Evolutionary conservation across 1,140 invertebrate genomes (phyloP), one percentile per base, ranked within the genome.

Genomic region (Euschistus heros): DNA sequence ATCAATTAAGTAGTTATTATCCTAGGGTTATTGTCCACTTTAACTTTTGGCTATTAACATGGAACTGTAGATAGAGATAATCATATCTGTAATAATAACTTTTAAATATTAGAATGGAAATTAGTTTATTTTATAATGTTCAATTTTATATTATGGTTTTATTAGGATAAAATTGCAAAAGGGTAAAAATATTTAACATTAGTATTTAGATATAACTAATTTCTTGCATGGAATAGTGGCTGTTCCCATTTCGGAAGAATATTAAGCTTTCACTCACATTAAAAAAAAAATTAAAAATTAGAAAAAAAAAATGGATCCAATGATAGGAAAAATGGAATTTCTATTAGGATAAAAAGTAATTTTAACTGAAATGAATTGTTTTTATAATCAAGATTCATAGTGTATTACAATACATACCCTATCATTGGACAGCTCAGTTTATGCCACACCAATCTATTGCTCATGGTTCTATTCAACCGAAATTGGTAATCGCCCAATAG

Each of bases 231-330:
- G 24, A 57, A 57, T 57, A 26, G 54, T 57, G 54, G 54, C 54
- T 57, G 54, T 57, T 57, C 54, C 54, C 54, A 57, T 57, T 57
- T 57, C 54, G 54, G 54, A 57, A 57, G 54, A 57, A 57, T 57
- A 57, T 26, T 10, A 50, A n/a, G n/a, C n/a, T 50, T 50, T 50
- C 47, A 50, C 47, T 50, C 22, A 20, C 22, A 22, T 6, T 4
- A 18, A 50, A 50, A 50, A 50, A 50, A 50, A 10, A 44, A 44
- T 10, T 44, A 18, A 20, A 18, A 20, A 10, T 18, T 50, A 22
- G 2, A 50, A 50, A 50, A 50, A 6, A 5, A 4, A 30, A 37
- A 37, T 37, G 13, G 33, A 37, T 6, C 33, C 33, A 37, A 37
- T 37, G 33, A 10, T 37, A 37, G 33, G 33, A n/a, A n/a, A n/a